Base-by-base conservation (phyloP, 2,797 vertebrate genomes). In the Lateolabrax maculatus region DNA sequence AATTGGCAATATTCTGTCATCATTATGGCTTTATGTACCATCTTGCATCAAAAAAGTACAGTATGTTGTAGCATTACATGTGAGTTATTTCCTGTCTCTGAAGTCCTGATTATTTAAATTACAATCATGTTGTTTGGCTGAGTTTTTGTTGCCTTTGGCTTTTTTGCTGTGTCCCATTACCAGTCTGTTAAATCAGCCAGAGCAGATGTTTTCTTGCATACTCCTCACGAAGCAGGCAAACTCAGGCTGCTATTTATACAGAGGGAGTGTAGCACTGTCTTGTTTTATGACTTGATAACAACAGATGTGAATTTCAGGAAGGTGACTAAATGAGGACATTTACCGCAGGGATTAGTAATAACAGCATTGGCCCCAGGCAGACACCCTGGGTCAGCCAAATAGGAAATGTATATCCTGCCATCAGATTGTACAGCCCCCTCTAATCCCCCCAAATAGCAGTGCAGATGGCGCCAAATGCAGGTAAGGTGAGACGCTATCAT, bases 251-350 rank as follows among this genome's bases (percentile, higher is more conserved):
- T 84, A 63, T 89, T 84, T 84, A 87, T 84, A 76, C 34, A 29
- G 43, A 19, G 69, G 61, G 39, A 29, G 64, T 21, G 9, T 36
- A 52, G 36, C 64, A 36, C 64, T 29, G 69, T 77, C 79, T 86
- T 77, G 81, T 89, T 94, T 90, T 87, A 90, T 80, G 87, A 88
- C 83, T 87, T 68, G 79, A 87, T 89, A 92, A 90, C 36, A 23
- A 57, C 80, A 84, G 84, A 87, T 87, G 79, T 76, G 85, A 75
- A 74, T 90, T 87, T 93, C 76, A 78, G 76, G 62, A 86, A 83
- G 85, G 79, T 83, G 73, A 75, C 83, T 88, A 81, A 88, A 90
- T 81, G 82, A 84, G 79, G 71, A 88, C 31, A 18, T 90, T 90
- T 92, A 87, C 84, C 75, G 80, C 83, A 7, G 77, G 68, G 77